Evolutionary conservation across 2,888 invertebrate species (phyloP), one percentile per base, ranked within the genome.

Genomic region (Epistrophe eligans): DNA sequence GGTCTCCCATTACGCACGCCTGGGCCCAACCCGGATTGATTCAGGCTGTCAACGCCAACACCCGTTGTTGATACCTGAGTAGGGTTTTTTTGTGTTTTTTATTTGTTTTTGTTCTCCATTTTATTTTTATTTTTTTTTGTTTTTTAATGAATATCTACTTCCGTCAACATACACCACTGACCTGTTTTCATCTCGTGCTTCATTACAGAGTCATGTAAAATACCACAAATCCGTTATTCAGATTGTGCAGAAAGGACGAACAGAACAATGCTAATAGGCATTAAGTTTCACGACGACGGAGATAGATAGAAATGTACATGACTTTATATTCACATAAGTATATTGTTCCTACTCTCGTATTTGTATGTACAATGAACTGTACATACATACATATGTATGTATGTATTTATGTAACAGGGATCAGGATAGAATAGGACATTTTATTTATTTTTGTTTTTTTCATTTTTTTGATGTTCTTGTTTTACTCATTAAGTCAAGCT

Each of bases 111-210:
- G 28, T 35, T 15, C 11, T 35, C 35, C 35, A 40, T 52, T 77
- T 35, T 32, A n/a, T 57, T 58, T 24, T 28, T 28, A 35, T 43
- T 64, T 15, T 64, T 73, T 43, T 72, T 77, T 32, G 4, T 71
- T 11, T 40, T 57, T 13, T 77, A 82, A 82, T 81, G 81, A 81
- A 73, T 81, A 67, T 77, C 55, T 43, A 40, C 50, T 85, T 85
- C 84, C 77, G 87, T 66, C 77, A 83, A 76, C 79, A 83, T 79
- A 87, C 60, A 83, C 74, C 72, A 67, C n/a, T 87, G 87, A 87
- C 87, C 83, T 50, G 76, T 74, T 87, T 83, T 38, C 67, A 79
- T 74, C 67, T 73, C 70, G 9, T 48, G 70, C 83, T 79, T 73
- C 70, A 79, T 85, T 66, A 79, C 79, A 76, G 28, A 67, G 76